These are phyloP conservation scores for Pangasianodon gigas DNA, from an alignment of 2,113 vertebrate species.

Conservation along the genomic window DNA sequence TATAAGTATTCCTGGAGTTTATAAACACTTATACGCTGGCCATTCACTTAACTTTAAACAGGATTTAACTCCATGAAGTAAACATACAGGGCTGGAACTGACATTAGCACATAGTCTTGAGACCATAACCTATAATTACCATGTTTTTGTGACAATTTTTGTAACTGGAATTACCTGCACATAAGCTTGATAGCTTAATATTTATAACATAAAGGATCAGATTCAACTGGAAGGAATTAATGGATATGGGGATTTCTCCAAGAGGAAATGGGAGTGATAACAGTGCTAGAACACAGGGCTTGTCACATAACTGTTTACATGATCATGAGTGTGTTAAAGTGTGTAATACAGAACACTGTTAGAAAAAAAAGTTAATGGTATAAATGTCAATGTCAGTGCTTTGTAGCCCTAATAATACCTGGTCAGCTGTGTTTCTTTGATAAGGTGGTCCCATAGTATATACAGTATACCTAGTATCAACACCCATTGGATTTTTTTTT, in stretches of 20 bases:
- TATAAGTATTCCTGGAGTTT: background rate
- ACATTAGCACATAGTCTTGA: too few relatives aligned
- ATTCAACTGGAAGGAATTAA: background rate
- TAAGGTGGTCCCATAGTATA: background rate
- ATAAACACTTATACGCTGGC: background rate
- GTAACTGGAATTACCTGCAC: background rate
- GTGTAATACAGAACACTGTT: background rate
- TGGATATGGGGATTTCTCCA: background rate
- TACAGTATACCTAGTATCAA: background rate
- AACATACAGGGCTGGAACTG: background rate
- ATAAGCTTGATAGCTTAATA: background rate
- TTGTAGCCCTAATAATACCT: background rate
- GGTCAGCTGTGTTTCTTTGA: background rate
- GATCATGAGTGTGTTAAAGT: conserved; percentile 2
- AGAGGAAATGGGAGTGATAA: conserved; percentile 7
- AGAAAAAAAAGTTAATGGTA: background rate
- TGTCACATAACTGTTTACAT: background rate
- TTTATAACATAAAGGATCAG: background rate
- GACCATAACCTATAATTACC: background rate
- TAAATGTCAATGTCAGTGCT: background rate
- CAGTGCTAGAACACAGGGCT: background rate
- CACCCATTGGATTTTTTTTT: background rate
- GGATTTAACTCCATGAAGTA: background rate
- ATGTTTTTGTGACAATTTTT: background rate
- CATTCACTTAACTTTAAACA: background rate